Evolutionary conservation across 2,113 vertebrate species (phyloP).

Genomic region (Strix uralensis): DNA sequence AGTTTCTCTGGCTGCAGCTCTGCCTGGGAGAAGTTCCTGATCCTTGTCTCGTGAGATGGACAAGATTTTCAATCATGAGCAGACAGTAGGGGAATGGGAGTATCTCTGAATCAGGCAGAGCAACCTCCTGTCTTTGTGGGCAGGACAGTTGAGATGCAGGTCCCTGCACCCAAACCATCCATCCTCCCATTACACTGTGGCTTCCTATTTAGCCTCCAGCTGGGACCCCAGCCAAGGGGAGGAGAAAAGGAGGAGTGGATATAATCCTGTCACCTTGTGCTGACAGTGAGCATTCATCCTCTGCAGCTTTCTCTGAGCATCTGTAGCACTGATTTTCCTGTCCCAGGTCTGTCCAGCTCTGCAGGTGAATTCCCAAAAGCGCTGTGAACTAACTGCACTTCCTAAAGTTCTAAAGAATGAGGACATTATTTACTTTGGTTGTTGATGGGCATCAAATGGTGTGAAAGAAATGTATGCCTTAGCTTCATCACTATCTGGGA

Average conservation of each 20-base stretch:
- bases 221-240: neutral
- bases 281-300: neutral
- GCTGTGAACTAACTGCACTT: neutral
- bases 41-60: neutral
- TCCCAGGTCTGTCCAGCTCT: neutral
- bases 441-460: constrained; percentile 37
- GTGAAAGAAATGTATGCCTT: constrained; percentile 72
- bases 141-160: neutral
- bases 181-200: neutral
- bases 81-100: neutral
- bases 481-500: constrained; percentile 67
- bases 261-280: neutral
- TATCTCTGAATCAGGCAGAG: neutral
- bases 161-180: neutral
- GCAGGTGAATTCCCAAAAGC: neutral
- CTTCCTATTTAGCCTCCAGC: neutral
- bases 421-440: constrained; percentile 67
- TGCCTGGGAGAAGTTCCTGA: neutral
- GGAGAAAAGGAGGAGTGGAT: neutral
- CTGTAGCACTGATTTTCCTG: neutral
- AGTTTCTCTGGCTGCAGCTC: neutral
- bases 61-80: neutral
- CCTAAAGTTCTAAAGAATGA: neutral
- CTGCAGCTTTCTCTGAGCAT: neutral
- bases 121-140: neutral